A percentile compares a stretch with the other conserved stretches of the same genome.
Conservation (phyloP, 2,113 vertebrate genomes). For the Hoplias malabaricus region DNA sequence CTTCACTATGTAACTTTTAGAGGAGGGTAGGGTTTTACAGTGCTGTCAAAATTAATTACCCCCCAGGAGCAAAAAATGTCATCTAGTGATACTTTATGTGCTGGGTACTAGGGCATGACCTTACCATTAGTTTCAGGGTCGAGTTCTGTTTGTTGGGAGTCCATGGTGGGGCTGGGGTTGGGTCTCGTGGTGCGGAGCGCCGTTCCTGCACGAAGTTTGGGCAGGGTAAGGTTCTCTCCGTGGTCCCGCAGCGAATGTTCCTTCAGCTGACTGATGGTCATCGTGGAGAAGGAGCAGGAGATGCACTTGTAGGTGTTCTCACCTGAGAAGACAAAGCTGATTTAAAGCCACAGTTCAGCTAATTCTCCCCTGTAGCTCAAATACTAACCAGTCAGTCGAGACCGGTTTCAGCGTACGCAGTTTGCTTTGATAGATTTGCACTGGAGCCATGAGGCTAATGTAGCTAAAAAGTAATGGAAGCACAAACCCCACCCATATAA, state of each 20-base stretch:
- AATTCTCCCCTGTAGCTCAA: too few species aligned
- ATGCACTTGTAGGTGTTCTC: slow-evolving; percentile 96
- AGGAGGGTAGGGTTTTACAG: too few species aligned
- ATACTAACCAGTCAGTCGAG: too few species aligned
- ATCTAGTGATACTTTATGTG: too few species aligned
- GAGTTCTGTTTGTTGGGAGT: slow-evolving; percentile 51
- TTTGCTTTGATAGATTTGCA: too few species aligned
- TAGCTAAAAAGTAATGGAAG: too few species aligned
- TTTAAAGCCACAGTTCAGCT: too few species aligned
- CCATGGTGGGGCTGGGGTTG: slow-evolving; percentile 67
- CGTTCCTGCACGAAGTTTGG: slow-evolving; percentile 84
- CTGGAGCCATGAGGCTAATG: too few species aligned
- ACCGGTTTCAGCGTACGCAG: too few species aligned
- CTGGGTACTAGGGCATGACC: not conserved
- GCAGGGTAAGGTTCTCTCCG: slow-evolving; percentile 89
- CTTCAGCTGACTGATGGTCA: slow-evolving; percentile 97
- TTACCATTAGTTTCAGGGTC: slow-evolving; percentile 58
- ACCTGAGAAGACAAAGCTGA: slow-evolving; percentile 73
- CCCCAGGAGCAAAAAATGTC: too few species aligned
- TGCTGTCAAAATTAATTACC: not conserved
- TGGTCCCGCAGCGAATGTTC: slow-evolving; percentile 94
- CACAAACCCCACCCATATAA: too few species aligned
- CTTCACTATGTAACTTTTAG: too few species aligned
- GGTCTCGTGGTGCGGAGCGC: slow-evolving; percentile 80
- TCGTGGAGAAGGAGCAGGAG: slow-evolving; percentile 91